These are phyloP conservation scores for Aphelocoma californica DNA, from an alignment of 2,797 vertebrate species.

Conservation along the genomic window DNA sequence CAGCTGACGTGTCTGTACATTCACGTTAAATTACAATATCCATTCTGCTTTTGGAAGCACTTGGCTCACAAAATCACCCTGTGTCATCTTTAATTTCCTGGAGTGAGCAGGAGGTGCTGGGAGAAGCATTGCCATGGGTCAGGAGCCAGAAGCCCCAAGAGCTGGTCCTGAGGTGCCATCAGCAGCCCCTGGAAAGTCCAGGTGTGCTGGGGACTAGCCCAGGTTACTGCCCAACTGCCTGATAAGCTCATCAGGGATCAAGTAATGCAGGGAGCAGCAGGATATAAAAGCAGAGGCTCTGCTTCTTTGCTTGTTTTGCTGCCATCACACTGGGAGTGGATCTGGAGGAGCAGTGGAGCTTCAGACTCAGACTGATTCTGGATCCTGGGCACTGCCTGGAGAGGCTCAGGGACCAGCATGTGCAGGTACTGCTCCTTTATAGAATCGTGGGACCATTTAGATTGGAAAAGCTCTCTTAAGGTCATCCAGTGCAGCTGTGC, in stretches of 20 bases:
- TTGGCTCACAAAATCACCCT: not conserved
- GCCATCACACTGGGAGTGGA: rapidly evolving
- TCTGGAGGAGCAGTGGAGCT: rapidly evolving
- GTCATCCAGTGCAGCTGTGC: rapidly evolving
- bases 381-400: rapidly evolving
- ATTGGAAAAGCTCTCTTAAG: not conserved
- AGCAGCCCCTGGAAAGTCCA: not conserved
- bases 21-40: not conserved
- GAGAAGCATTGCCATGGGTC: rapidly evolving
- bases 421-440: rapidly evolving
- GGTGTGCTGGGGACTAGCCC: not conserved
- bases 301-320: rapidly evolving
- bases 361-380: rapidly evolving
- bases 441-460: rapidly evolving
- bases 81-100: not conserved
- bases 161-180: not conserved
- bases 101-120: not conserved
- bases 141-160: not conserved
- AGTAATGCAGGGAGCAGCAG: not conserved
- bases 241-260: not conserved
- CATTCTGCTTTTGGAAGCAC: not conserved
- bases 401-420: rapidly evolving
- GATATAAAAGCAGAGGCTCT: not conserved
- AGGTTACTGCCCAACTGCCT: not conserved
- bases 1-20: not conserved